Evolutionary conservation across 2,113 vertebrate species (phyloP).

Genomic region (Bolborhynchus lineola): DNA sequence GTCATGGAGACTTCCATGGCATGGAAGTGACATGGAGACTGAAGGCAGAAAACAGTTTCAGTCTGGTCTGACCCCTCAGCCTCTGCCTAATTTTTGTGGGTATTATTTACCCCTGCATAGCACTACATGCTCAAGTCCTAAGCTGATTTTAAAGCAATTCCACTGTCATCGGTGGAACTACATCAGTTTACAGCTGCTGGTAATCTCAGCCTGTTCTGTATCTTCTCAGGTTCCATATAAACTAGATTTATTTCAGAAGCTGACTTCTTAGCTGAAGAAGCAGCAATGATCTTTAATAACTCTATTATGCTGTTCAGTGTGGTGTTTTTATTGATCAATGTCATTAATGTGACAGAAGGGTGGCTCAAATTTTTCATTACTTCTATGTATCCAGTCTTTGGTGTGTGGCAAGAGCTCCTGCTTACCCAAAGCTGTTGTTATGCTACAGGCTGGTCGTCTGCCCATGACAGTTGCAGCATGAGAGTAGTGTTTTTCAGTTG

Average conservation of each 20-base stretch:
- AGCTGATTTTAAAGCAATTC: neutral
- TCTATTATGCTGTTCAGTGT: neutral
- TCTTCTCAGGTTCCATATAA: neutral
- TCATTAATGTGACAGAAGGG: neutral
- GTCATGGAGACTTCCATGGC: neutral
- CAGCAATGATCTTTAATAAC: conserved; percentile 5
- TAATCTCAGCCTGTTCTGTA: neutral
- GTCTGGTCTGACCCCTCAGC: neutral
- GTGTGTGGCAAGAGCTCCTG: neutral
- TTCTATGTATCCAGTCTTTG: neutral
- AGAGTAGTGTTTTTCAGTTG: neutral
- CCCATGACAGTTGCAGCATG: accelerated
- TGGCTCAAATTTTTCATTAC: neutral
- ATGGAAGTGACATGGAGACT: neutral
- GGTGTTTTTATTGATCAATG: conserved; percentile 5
- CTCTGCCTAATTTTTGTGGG: neutral
- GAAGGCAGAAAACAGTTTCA: neutral
- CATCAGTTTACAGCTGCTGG: neutral
- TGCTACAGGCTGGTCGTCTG: neutral
- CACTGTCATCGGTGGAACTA: neutral
- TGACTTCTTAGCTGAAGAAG: conserved; percentile 19
- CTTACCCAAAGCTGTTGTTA: neutral
- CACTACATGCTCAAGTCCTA: neutral
- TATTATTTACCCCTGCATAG: neutral
- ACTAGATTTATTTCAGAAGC: neutral